Conservation (phyloP, 2,888 invertebrate species). For the Rhabditophanes sp. region DNA sequence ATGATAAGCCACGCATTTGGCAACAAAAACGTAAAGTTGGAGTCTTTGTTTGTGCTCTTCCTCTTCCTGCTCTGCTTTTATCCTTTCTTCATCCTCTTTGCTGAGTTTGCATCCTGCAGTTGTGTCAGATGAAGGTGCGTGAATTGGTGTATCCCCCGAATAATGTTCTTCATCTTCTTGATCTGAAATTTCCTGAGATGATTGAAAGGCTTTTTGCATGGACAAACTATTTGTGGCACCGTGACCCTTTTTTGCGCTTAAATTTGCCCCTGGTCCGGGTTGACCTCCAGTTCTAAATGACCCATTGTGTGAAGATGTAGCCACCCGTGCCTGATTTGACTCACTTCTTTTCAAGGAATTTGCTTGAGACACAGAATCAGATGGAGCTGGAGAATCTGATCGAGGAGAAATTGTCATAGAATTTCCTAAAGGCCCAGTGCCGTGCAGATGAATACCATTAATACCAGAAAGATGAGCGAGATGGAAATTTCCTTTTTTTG, state of each 20-base stretch:
- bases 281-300: slow-evolving; percentile 2
- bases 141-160: slow-evolving; percentile 11
- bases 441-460: too few species aligned
- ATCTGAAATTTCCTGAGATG: slow-evolving; percentile 39
- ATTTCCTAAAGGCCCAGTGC: too few species aligned
- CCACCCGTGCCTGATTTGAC: slow-evolving; percentile 4
- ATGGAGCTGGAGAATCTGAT: slow-evolving; percentile 41
- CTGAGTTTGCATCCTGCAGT: slow-evolving; percentile 15
- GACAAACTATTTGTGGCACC: slow-evolving; percentile 4
- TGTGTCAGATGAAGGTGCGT: slow-evolving; percentile 7
- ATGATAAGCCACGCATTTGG: slow-evolving; percentile 80
- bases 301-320: background rate
- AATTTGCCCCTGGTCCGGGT: slow-evolving; percentile 4
- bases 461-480: too few species aligned
- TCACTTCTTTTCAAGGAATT: slow-evolving; percentile 32
- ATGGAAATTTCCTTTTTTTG: too few species aligned
- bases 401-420: too few species aligned
- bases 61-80: slow-evolving; percentile 78
- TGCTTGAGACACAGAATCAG: slow-evolving; percentile 37
- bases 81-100: slow-evolving; percentile 41
- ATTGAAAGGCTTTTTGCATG: slow-evolving; percentile 14
- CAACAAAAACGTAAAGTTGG: slow-evolving; percentile 93
- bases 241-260: slow-evolving; percentile 1
- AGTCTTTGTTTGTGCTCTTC: slow-evolving; percentile 83
- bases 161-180: slow-evolving; percentile 25